Conservation (phyloP, 2,113 vertebrate genomes). For the Osmerus eperlanus region DNA sequence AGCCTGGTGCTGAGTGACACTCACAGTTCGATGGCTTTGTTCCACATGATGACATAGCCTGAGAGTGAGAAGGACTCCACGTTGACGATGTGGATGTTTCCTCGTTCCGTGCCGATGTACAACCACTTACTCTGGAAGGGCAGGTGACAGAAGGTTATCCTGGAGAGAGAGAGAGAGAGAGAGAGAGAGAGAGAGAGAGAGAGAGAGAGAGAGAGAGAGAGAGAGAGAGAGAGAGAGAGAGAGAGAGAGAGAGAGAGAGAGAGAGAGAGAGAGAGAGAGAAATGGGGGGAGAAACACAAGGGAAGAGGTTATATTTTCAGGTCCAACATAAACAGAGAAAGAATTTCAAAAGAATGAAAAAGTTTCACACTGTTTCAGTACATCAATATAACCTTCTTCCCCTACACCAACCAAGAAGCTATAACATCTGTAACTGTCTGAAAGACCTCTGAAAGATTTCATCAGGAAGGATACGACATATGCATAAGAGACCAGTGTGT, state of each 20-base stretch:
- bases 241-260: too few relatives aligned
- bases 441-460: too few relatives aligned
- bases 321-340: not conserved
- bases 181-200: not conserved
- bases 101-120: slow-evolving; percentile 96
- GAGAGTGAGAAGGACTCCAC: slow-evolving; percentile 99
- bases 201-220: too few relatives aligned
- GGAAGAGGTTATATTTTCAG: not conserved
- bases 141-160: slow-evolving; percentile 16
- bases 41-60: slow-evolving; percentile 99
- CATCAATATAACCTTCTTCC: too few relatives aligned
- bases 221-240: too few relatives aligned
- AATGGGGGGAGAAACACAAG: not conserved
- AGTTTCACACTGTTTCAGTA: not conserved
- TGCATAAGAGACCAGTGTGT: not conserved
- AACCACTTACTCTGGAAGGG: slow-evolving; percentile 99
- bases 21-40: slow-evolving; percentile 99
- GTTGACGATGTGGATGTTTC: slow-evolving; percentile 98
- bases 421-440: too few relatives aligned
- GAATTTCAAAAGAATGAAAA: not conserved
- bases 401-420: too few relatives aligned
- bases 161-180: slow-evolving; percentile 1
- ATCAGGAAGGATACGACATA: too few relatives aligned
- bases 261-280: too few relatives aligned
- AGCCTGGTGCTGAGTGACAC: slow-evolving; percentile 55